phyloP scores from a whole-genome alignment of 2,113 vertebrate genomes.

The Microtus ochrogaster region DNA sequence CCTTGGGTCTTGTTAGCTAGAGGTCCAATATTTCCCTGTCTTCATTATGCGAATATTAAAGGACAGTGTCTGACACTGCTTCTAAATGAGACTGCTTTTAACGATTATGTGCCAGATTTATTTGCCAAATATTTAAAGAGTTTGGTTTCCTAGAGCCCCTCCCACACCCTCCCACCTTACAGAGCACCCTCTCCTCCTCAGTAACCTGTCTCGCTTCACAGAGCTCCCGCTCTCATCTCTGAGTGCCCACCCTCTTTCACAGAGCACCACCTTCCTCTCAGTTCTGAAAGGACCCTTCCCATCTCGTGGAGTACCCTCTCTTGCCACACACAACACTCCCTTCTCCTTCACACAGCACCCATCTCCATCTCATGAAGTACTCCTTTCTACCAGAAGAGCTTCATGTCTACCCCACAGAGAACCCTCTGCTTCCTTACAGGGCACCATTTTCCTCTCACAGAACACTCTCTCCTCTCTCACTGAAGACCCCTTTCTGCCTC shows the following conservation, averaged over 20 bases:
- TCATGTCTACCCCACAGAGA: neutral
- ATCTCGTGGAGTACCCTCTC: neutral
- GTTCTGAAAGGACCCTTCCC: neutral
- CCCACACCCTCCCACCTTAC: neutral
- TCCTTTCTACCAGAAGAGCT: neutral
- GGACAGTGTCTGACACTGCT: neutral
- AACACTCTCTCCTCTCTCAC: neutral
- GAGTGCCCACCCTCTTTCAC: neutral
- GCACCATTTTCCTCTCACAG: neutral
- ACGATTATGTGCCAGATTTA: constrained; percentile 14
- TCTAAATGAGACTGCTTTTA: constrained; percentile 32
- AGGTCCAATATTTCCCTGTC: neutral
- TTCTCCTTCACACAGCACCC: neutral
- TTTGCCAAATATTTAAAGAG: neutral
- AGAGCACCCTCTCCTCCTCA: neutral
- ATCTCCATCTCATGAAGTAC: neutral
- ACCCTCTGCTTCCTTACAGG: neutral
- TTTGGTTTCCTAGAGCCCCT: constrained; percentile 23
- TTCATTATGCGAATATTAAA: constrained; percentile 25
- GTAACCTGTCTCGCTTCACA: neutral
- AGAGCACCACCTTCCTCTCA: neutral
- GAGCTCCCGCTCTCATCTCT: neutral
- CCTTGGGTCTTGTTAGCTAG: constrained; percentile 33
- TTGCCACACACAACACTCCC: neutral
- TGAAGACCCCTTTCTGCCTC: neutral